phyloP scores from a whole-genome alignment of 2,113 vertebrate species.

The Tenebrosternarchus preto region DNA sequence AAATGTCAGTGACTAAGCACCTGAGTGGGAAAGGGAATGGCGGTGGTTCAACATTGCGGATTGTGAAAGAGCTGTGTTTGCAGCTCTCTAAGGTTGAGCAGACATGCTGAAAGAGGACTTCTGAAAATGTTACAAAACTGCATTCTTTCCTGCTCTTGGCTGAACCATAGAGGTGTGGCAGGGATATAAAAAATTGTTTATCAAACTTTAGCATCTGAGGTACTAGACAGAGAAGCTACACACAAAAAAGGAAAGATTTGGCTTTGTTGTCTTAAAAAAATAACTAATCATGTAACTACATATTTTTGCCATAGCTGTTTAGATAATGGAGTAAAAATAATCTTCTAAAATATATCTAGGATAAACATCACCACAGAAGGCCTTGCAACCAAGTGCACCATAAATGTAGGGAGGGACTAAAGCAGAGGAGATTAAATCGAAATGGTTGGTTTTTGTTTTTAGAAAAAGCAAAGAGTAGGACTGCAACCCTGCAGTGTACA shows the following conservation, averaged over 20 bases:
- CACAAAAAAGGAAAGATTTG: too few species aligned
- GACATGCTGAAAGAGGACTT: not conserved
- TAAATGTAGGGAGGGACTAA: not conserved
- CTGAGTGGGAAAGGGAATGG: not conserved
- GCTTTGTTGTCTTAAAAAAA: too few species aligned
- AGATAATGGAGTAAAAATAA: not conserved
- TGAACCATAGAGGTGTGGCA: not conserved
- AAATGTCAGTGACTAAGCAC: not conserved
- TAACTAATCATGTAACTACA: too few species aligned
- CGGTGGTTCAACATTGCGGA: not conserved
- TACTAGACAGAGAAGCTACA: too few species aligned
- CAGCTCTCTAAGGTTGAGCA: not conserved
- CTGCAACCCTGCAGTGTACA: not conserved
- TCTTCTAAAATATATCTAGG: not conserved
- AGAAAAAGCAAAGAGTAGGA: not conserved
- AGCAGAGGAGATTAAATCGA: not conserved
- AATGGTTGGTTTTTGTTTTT: not conserved
- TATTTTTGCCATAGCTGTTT: too few species aligned
- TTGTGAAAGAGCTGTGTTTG: not conserved
- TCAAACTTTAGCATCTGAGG: too few species aligned
- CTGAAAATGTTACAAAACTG: constrained; percentile 19
- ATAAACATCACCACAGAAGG: constrained; percentile 1
- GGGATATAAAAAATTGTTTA: not conserved
- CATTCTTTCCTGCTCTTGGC: constrained; percentile 6
- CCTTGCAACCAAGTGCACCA: not conserved